Percentiles rank a stretch among this genome's conserved stretches.
Conservation (phyloP, 1,140 invertebrate genomes). For the Lepeophtheirus salmonis region DNA sequence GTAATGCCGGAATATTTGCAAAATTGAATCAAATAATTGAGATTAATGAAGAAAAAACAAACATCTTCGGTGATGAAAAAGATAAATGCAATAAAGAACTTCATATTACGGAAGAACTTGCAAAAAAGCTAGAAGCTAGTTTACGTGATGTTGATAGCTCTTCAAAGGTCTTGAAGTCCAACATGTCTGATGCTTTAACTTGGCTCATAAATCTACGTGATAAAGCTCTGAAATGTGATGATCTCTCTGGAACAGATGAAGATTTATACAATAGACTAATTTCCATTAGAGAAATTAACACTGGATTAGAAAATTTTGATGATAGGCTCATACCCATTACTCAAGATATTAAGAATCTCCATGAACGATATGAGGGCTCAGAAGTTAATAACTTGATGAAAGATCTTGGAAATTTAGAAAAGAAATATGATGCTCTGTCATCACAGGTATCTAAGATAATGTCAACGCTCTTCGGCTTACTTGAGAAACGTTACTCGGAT, state of each 20-base stretch:
- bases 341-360: conserved; percentile 45
- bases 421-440: conserved; percentile 49
- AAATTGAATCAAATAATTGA: conserved; percentile 55
- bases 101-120: conserved; percentile 45
- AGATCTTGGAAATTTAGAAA: conserved; percentile 53
- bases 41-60: conserved; percentile 47
- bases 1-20: conserved; percentile 53
- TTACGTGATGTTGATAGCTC: conserved; percentile 47
- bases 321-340: conserved; percentile 45
- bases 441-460: conserved; percentile 57
- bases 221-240: conserved; percentile 69
- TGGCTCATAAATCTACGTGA: conserved; percentile 55
- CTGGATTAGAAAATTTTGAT: conserved; percentile 38
- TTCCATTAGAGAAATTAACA: conserved; percentile 44
- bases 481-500: conserved; percentile 70
- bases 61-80: conserved; percentile 45
- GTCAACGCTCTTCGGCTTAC: conserved; percentile 51
- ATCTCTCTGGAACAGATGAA: conserved; percentile 63
- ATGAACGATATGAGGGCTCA: conserved; percentile 54
- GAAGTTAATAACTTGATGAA: conserved; percentile 49
- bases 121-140: conserved; percentile 49
- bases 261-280: conserved; percentile 58
- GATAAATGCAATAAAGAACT: conserved; percentile 56
- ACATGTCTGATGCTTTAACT: conserved; percentile 46
- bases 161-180: conserved; percentile 46